Evolutionary conservation across 2,797 vertebrate species (phyloP), one percentile per base, ranked within the genome.

Genomic region (Galaxias olidus): DNA sequence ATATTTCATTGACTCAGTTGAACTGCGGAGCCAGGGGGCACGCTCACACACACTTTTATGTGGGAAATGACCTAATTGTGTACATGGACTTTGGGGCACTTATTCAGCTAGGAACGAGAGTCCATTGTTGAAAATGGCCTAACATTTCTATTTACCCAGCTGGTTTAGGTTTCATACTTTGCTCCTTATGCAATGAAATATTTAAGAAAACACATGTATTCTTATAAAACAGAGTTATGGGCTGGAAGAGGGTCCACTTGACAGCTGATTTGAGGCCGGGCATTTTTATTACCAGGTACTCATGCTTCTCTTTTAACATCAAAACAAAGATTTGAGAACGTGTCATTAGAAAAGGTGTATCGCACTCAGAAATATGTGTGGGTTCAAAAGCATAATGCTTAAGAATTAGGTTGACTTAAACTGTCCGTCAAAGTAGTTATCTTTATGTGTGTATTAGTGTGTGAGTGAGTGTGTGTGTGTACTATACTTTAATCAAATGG

Each of bases 41-140:
- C 85, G 80, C 83, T 80, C 79, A 74, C 83, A 74, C 83, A 78
- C 86, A 69, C 30, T 91, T 94, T 93, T 88, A 91, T 82, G 68
- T 90, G 93, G 93, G 93, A 95, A 95, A 93, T 94, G 91, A 94
- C 90, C 92, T 94, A 88, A 93, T 83, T 88, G 84, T 89, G 86
- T 89, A 89, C 90, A 87, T 74, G 86, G 87, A 82, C 82, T 81
- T 89, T 83, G 89, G 30, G 87, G 89, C 89, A 85, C 87, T 90
- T 88, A 82, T 82, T 91, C 82, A 87, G 86, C 77, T 74, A 71
- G 84, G 91, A 92, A 93, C 84, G 90, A 87, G 85, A 85, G 84
- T 83, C 86, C 90, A 93, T 93, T 95, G 93, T 94, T 93, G 92
- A 89, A 90, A 88, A 91, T 91, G 91, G 90, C 92, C 87, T 86